Percentiles rank a stretch among this genome's conserved stretches.
phyloP scores from a whole-genome alignment of 1,140 invertebrate species.

The Aphis gossypii region DNA sequence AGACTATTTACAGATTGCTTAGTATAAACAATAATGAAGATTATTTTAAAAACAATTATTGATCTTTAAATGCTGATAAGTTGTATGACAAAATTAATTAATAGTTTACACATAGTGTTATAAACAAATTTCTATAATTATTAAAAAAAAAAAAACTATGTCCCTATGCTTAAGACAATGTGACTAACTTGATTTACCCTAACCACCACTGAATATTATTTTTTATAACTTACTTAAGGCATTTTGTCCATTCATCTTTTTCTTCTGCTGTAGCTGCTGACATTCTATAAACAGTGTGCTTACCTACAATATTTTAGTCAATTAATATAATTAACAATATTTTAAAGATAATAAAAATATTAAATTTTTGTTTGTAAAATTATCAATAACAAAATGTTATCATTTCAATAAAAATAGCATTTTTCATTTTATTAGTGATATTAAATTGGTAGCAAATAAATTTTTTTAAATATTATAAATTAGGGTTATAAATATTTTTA shows the following conservation, averaged over 20 bases:
- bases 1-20: too few species aligned
- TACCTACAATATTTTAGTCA: slow-evolving; percentile 67
- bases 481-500: not conserved
- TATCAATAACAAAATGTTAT: not conserved
- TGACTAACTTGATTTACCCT: not conserved
- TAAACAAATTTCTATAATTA: not conserved
- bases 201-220: not conserved
- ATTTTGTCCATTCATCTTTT: slow-evolving; percentile 96
- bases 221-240: slow-evolving; percentile 71
- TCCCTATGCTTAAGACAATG: not conserved
- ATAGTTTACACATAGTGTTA: not conserved
- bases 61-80: not conserved
- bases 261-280: slow-evolving; percentile 93
- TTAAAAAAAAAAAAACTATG: not conserved
- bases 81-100: not conserved
- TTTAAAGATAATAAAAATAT: too few species aligned
- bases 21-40: not conserved
- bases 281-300: slow-evolving; percentile 94
- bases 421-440: not conserved
- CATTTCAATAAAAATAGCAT: not conserved
- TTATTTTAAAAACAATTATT: not conserved
- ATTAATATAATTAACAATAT: not conserved
- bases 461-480: not conserved
- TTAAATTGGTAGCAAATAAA: not conserved
- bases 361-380: not conserved